Conservation (phyloP, 2,113 vertebrate species). For the Nettapus auritus region DNA sequence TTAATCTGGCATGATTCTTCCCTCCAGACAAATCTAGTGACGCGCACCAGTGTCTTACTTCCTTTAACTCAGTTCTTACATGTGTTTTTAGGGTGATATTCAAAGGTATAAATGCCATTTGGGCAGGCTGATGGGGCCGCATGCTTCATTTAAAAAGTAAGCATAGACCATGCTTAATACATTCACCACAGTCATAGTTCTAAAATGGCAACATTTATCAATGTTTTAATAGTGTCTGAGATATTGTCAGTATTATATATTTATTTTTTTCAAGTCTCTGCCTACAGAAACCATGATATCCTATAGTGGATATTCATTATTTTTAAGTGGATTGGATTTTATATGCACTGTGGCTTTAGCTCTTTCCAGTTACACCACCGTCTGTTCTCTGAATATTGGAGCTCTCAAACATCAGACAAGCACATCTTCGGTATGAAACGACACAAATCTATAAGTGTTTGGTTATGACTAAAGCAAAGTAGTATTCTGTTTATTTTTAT, state of each 20-base stretch:
- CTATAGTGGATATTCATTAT: neutral
- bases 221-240: neutral
- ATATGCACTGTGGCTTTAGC: neutral
- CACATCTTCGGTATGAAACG: neutral
- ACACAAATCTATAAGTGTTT: neutral
- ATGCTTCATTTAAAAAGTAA: constrained; percentile 32
- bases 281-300: neutral
- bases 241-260: neutral
- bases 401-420: neutral
- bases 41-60: neutral
- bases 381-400: neutral
- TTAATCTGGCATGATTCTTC: neutral
- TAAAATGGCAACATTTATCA: neutral
- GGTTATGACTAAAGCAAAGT: neutral
- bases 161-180: neutral
- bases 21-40: neutral
- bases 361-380: neutral
- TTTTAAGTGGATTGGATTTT: neutral
- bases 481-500: neutral
- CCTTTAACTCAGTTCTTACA: neutral
- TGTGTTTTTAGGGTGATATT: neutral
- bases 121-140: neutral
- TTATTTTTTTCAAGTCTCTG: neutral
- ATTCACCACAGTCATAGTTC: neutral
- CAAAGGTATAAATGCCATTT: neutral